These are phyloP conservation scores for Scaptomyza tumidula DNA, from an alignment of 2,888 invertebrate species.

Conservation along the genomic window DNA sequence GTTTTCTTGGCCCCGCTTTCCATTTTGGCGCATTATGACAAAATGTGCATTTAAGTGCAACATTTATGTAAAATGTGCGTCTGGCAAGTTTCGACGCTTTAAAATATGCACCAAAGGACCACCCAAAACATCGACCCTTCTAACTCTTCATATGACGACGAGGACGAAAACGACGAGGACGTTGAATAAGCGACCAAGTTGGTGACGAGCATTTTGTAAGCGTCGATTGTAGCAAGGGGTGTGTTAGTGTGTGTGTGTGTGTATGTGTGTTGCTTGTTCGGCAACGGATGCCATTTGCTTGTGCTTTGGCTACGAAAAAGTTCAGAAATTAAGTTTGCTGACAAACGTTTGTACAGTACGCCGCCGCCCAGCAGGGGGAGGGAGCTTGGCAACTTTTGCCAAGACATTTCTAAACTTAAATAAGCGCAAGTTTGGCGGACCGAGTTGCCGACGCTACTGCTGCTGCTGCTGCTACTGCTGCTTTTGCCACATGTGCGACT, in stretches of 20 bases:
- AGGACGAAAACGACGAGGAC: slow-evolving; percentile 25
- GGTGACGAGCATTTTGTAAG: slow-evolving; percentile 76
- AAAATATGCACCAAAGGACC: slow-evolving; percentile 65
- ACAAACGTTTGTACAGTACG: slow-evolving; percentile 71
- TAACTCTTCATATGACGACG: slow-evolving; percentile 25
- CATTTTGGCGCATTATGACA: slow-evolving; percentile 65
- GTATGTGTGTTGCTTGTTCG: slow-evolving; percentile 3
- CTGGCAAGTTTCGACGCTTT: slow-evolving; percentile 75
- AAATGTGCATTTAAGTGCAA: slow-evolving; percentile 81
- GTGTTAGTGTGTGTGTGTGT: background rate
- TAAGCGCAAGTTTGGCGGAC: slow-evolving; percentile 72
- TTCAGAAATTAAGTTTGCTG: slow-evolving; percentile 81
- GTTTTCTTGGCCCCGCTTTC: slow-evolving; percentile 21
- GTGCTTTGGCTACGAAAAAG: slow-evolving; percentile 61
- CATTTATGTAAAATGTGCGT: slow-evolving; percentile 80
- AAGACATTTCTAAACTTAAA: slow-evolving; percentile 79
- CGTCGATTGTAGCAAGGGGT: slow-evolving; percentile 44
- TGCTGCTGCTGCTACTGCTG: slow-evolving; percentile 18
- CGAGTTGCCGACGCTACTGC: slow-evolving; percentile 42
- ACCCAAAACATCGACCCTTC: slow-evolving; percentile 1
- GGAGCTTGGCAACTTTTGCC: slow-evolving; percentile 55
- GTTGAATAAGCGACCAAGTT: slow-evolving; percentile 71
- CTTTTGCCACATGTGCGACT: slow-evolving; percentile 69
- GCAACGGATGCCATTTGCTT: slow-evolving; percentile 64
- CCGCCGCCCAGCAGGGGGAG: slow-evolving; percentile 16